A percentile compares a stretch with the other conserved stretches of the same genome.
These are phyloP conservation scores for Clarias magur DNA, from an alignment of 2,113 vertebrate genomes.

Conservation along the genomic window DNA sequence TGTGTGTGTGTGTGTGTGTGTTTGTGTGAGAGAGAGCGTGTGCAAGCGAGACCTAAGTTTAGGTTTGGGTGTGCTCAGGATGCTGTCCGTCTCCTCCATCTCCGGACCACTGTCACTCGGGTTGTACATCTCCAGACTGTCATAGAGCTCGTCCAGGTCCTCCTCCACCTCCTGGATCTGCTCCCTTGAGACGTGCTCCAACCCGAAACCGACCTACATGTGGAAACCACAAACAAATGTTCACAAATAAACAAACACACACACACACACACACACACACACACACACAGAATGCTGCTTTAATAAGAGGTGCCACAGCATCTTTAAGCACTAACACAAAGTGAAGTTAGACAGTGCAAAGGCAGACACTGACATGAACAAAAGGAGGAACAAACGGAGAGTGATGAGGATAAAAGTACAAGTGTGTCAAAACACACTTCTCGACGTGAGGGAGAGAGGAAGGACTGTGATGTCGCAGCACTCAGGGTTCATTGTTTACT, in stretches of 20 bases:
- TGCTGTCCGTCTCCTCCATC: constrained; percentile 91
- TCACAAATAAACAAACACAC: background rate
- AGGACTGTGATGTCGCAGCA: background rate
- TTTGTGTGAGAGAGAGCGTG: background rate
- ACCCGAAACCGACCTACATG: constrained; percentile 82
- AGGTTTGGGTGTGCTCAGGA: constrained; percentile 91
- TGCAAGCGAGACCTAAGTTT: constrained; percentile 76
- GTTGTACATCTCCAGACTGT: constrained; percentile 94
- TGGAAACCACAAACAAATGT: background rate
- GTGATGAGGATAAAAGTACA: background rate
- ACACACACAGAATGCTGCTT: background rate
- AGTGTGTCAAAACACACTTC: constrained; percentile 1
- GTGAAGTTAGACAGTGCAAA: too few relatives aligned
- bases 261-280: background rate
- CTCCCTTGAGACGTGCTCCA: constrained; percentile 89
- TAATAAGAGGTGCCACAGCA: background rate
- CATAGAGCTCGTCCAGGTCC: constrained; percentile 89
- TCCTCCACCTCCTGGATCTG: constrained; percentile 92
- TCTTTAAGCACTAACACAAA: background rate
- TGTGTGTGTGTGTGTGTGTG: constrained; percentile 17
- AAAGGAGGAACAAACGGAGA: background rate
- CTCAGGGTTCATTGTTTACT: background rate
- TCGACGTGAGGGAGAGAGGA: background rate
- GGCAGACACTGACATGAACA: background rate
- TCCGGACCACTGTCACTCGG: constrained; percentile 93